Percentiles rank a stretch among this genome's conserved stretches.
phyloP scores from a whole-genome alignment of 2,888 invertebrate species.

The Cataglyphis altisquamis region DNA sequence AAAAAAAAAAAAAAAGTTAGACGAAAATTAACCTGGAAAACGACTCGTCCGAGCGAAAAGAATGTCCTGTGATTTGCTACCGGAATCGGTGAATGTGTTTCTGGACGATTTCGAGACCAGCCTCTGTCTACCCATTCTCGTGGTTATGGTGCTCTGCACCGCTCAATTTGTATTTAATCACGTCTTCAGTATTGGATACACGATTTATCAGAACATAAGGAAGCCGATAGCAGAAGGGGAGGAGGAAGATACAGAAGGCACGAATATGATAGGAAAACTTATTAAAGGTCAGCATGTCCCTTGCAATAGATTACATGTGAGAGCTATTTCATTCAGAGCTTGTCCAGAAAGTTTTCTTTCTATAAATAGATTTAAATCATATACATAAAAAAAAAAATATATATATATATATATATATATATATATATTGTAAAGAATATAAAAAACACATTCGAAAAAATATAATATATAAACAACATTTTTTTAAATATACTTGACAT shows the following conservation, averaged over 20 bases:
- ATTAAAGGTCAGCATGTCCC: slow-evolving; percentile 64
- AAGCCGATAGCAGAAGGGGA: slow-evolving; percentile 14
- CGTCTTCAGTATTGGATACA: slow-evolving; percentile 70
- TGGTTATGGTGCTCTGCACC: slow-evolving; percentile 80
- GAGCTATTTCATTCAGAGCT: slow-evolving; percentile 5
- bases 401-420: too few species aligned
- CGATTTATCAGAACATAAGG: slow-evolving; percentile 61
- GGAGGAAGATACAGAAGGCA: neutral
- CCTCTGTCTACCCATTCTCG: slow-evolving; percentile 81
- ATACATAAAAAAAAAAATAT: neutral
- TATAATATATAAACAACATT: neutral
- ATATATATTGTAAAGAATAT: neutral
- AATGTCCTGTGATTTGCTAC: slow-evolving; percentile 78
- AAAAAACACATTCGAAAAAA: neutral
- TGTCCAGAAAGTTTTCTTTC: neutral
- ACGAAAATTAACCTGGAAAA: slow-evolving; percentile 3
- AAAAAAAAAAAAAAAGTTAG: neutral
- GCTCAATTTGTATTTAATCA: slow-evolving; percentile 80
- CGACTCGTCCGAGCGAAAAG: slow-evolving; percentile 39
- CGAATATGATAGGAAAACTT: slow-evolving; percentile 50
- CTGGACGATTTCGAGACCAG: slow-evolving; percentile 80
- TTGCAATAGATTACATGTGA: slow-evolving; percentile 15
- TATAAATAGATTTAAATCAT: neutral
- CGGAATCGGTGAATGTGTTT: slow-evolving; percentile 77
- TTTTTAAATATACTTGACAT: neutral